Percentiles rank a stretch among this genome's conserved stretches.
Conservation (phyloP, 2,888 invertebrate genomes). For the Onchidella celtica region DNA sequence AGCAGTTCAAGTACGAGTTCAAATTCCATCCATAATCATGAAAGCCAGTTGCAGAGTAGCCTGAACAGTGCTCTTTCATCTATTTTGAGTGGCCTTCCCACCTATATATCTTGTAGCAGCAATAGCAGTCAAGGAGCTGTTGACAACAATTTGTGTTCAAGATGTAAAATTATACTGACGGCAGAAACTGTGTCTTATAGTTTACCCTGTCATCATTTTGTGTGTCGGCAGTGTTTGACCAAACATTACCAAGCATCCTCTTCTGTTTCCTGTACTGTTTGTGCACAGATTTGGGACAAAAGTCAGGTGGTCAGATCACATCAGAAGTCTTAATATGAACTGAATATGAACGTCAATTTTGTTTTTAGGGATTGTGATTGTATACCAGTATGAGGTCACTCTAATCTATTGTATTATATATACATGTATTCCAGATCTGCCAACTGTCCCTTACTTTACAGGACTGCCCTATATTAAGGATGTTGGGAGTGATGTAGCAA, state of each 20-base stretch:
- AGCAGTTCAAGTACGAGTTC: background rate
- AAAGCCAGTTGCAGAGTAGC: slow-evolving; percentile 57
- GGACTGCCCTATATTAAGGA: too few relatives aligned
- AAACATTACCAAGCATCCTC: background rate
- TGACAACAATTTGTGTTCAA: slow-evolving; percentile 12
- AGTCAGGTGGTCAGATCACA: background rate
- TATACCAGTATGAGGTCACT: too few relatives aligned
- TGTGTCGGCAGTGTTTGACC: slow-evolving; percentile 46
- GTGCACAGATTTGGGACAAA: too few relatives aligned
- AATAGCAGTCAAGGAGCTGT: background rate
- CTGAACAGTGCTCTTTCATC: slow-evolving; percentile 61
- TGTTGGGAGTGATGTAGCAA: too few relatives aligned
- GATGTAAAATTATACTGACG: slow-evolving; percentile 1
- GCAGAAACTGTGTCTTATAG: background rate
- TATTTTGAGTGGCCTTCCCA: slow-evolving; percentile 50
- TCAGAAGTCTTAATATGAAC: background rate
- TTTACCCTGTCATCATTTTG: slow-evolving; percentile 34
- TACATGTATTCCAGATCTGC: too few relatives aligned
- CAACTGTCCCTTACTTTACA: too few relatives aligned
- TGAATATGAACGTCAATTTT: background rate
- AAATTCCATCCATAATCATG: slow-evolving; percentile 47
- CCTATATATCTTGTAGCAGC: background rate
- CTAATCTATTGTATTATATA: too few relatives aligned
- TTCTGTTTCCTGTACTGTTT: background rate
- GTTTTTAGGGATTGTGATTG: too few relatives aligned